Conservation (phyloP, 2,113 vertebrate genomes). For the Tinamus guttatus region DNA sequence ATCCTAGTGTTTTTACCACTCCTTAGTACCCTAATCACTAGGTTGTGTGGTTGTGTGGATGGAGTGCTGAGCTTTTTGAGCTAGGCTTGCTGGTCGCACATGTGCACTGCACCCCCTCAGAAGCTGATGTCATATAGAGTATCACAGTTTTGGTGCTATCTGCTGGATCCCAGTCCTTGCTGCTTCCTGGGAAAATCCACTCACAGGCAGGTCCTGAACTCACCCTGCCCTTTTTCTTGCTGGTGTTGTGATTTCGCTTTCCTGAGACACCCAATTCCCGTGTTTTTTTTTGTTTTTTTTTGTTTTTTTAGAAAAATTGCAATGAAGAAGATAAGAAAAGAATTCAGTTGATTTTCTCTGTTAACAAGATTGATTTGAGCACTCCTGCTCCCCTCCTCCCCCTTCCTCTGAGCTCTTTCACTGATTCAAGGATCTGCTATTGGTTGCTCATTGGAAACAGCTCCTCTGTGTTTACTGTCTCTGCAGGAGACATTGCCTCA, state of each 20-base stretch:
- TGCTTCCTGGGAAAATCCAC: not conserved
- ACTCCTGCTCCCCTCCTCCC: not conserved
- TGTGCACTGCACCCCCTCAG: not conserved
- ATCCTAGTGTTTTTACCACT: not conserved
- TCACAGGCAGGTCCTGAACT: not conserved
- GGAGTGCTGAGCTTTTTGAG: not conserved
- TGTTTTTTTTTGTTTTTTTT: not conserved
- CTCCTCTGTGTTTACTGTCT: constrained; percentile 42
- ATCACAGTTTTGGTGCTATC: no score
- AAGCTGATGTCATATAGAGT: not conserved
- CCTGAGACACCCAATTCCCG: not conserved
- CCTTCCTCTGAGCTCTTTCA: not conserved
- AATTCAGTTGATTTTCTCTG: not conserved
- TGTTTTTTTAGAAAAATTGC: not conserved
- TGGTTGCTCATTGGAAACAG: not conserved
- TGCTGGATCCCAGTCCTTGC: not conserved
- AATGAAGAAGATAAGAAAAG: not conserved
- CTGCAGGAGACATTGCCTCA: constrained; percentile 34
- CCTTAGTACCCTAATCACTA: no score
- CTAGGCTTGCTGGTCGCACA: not conserved
- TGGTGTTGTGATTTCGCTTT: not conserved
- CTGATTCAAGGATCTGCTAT: constrained; percentile 26
- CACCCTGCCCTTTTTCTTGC: not conserved
- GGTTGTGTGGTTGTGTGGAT: no score
- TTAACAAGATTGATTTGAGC: not conserved